Percentiles rank a stretch among this genome's conserved stretches.
Evolutionary conservation across 2,113 vertebrate species (phyloP).

Genomic region (Mionectes macconnelli): DNA sequence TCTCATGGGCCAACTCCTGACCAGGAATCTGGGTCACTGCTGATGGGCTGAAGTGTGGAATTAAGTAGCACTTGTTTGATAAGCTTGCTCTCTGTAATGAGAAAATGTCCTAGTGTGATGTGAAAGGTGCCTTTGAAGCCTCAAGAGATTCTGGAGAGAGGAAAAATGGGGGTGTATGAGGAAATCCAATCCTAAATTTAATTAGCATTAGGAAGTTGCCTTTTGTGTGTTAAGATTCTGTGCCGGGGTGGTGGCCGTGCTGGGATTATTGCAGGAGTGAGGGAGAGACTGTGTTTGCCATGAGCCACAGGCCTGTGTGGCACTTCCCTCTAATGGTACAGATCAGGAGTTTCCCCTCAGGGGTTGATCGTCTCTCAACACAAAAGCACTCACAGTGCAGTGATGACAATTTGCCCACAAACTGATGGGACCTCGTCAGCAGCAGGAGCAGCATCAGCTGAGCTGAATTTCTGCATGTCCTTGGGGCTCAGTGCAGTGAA

Average conservation of each 20-base stretch:
- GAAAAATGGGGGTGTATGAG: accelerated
- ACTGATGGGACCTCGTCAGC: accelerated
- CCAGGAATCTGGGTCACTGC: slow-evolving; percentile 19
- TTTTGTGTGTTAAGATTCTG: neutral
- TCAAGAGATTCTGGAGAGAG: neutral
- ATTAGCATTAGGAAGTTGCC: neutral
- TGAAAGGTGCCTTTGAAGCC: slow-evolving; percentile 51
- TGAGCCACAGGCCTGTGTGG: accelerated
- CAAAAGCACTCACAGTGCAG: neutral
- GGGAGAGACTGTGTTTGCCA: neutral
- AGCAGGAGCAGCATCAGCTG: neutral
- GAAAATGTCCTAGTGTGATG: neutral
- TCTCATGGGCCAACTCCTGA: neutral
- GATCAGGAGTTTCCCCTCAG: neutral
- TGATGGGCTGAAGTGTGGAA: neutral
- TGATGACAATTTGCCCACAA: neutral
- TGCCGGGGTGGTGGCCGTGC: neutral
- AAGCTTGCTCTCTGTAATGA: neutral
- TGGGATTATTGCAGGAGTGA: neutral
- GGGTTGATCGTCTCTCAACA: neutral
- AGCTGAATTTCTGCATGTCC: neutral
- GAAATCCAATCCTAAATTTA: neutral
- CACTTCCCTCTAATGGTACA: neutral
- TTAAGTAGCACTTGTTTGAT: neutral
- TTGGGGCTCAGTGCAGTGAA: neutral